A percentile compares a stretch with the other conserved stretches of the same genome.
phyloP scores from a whole-genome alignment of 2,113 vertebrate species.

The Elachura formosa region DNA sequence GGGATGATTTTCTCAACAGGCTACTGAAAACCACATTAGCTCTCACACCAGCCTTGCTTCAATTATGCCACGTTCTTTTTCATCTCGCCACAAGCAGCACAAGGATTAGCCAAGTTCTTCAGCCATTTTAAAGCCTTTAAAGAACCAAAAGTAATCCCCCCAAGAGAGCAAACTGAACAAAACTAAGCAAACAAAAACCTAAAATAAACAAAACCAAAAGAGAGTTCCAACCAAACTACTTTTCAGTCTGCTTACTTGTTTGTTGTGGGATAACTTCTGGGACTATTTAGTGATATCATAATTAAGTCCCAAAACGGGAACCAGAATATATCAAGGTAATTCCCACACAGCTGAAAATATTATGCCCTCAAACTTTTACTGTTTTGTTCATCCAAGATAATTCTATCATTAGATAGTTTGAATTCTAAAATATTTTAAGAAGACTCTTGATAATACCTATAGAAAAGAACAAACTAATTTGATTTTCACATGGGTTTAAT shows the following conservation, averaged over 20 bases:
- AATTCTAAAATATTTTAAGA: not conserved
- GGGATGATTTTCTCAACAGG: not conserved
- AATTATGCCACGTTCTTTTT: not conserved
- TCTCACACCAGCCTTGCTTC: not conserved
- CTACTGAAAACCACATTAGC: not conserved
- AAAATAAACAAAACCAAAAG: not conserved
- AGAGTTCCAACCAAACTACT: not conserved
- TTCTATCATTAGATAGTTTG: not conserved
- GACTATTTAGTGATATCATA: not conserved
- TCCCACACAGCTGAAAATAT: not conserved
- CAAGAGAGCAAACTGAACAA: not conserved
- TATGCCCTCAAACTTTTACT: not conserved
- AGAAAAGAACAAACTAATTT: not conserved
- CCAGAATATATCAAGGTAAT: not conserved
- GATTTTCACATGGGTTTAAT: not conserved
- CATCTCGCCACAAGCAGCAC: not conserved
- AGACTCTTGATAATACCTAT: not conserved
- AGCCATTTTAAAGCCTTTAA: not conserved
- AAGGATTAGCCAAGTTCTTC: not conserved
- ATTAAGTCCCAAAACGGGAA: not conserved
- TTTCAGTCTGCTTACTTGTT: not conserved
- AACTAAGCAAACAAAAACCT: not conserved
- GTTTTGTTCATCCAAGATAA: not conserved
- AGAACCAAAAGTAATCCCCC: not conserved
- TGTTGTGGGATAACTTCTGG: not conserved